Evolutionary conservation across 1,140 invertebrate genomes (phyloP), one percentile per base, ranked within the genome.

Genomic region (Lordiphosa mommai): DNA sequence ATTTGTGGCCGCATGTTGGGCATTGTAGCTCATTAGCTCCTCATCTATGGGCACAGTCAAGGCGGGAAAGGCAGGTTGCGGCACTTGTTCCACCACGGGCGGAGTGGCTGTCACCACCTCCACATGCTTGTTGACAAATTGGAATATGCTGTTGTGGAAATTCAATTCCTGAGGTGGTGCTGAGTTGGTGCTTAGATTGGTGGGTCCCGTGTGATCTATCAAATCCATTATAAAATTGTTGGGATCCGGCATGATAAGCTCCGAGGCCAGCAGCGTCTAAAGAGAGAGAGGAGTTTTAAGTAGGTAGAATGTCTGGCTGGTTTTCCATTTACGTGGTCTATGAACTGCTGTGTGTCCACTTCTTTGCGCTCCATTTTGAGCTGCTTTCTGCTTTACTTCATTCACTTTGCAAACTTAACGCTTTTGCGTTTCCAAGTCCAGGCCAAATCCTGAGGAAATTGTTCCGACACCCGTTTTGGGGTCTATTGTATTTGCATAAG

Each of bases 281-380:
- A 3, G 9, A 7, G 3, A n/a, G 4, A 23, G 0, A 10, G 1
- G 10, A 4, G n/a, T n/a, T 7, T 1, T 1, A 36, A n/a, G 3
- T 1, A 3, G 10, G 6, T 20, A 46, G n/a, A n/a, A n/a, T n/a
- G n/a, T n/a, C n/a, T n/a, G n/a, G n/a, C n/a, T n/a, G n/a, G n/a
- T n/a, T n/a, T n/a, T n/a, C n/a, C 4, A 61, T 67, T 82, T 63
- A 87, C 86, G 50, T 88, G 85, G 30, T 88, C 86, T 40, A 88
- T 88, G 55, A 82, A 88, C 56, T 72, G 68, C 36, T 69, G 51
- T 8, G 77, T 38, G 38, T 87, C 85, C 53, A 82, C 74, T 58
- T 87, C 85, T 36, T 87, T 87, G 56, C 79, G 85, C 55, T 85
- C 71, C 74, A 87, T 76, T 68, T 64, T 72, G 36, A 9, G 6